A percentile compares a stretch with the other conserved stretches of the same genome.
phyloP scores from a whole-genome alignment of 2,888 invertebrate species.

The Zygogramma bicolorata region DNA sequence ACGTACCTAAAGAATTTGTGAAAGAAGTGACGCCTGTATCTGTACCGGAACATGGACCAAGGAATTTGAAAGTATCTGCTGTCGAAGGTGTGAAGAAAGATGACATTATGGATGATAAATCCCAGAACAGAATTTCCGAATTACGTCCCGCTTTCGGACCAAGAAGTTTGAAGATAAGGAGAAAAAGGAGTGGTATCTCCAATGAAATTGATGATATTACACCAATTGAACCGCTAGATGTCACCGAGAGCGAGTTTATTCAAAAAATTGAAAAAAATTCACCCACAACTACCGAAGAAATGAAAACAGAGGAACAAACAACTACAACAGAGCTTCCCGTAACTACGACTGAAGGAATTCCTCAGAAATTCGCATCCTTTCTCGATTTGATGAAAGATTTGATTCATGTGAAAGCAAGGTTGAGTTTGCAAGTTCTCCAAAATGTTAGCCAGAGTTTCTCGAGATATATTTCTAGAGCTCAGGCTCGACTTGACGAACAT shows the following conservation, averaged over 20 bases:
- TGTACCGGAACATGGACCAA: constrained; percentile 76
- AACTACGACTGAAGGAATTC: constrained; percentile 35
- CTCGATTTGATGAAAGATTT: constrained; percentile 74
- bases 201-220: constrained; percentile 25
- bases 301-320: constrained; percentile 12
- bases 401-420: constrained; percentile 76
- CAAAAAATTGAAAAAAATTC: not conserved
- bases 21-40: constrained; percentile 71
- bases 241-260: not conserved
- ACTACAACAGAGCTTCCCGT: constrained; percentile 15
- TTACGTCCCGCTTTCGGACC: constrained; percentile 15
- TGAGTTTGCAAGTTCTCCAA: constrained; percentile 77
- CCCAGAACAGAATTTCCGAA: not conserved
- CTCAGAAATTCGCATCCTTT: constrained; percentile 64
- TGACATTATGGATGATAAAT: not conserved
- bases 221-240: constrained; percentile 6
- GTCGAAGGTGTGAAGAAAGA: not conserved
- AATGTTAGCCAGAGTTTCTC: constrained; percentile 77
- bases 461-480: constrained; percentile 61
- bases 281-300: constrained; percentile 6
- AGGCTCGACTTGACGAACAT: constrained; percentile 61
- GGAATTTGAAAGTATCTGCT: constrained; percentile 58
- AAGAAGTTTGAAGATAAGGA: constrained; percentile 24
- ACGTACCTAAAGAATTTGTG: constrained; percentile 71
- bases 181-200: constrained; percentile 29